A percentile compares a stretch with the other conserved stretches of the same genome.
These are phyloP conservation scores for Pseudomyrmex sp. DNA, from an alignment of 1,140 invertebrate genomes.

Conservation along the genomic window DNA sequence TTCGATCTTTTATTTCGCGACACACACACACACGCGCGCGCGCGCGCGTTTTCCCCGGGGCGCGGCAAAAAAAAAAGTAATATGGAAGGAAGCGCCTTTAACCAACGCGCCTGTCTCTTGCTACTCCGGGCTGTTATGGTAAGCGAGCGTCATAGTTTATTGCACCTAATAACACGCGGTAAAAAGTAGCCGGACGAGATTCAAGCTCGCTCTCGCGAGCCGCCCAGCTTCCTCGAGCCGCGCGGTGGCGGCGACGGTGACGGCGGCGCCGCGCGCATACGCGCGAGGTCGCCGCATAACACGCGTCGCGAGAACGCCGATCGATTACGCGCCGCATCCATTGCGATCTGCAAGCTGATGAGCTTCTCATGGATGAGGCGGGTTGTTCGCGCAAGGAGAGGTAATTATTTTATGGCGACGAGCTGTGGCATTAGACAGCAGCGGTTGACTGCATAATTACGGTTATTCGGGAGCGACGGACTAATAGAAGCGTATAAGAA, in stretches of 20 bases:
- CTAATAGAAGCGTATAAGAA: slow-evolving; percentile 8
- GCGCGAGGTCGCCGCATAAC: slow-evolving; percentile 4
- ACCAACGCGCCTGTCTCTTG: slow-evolving; percentile 8
- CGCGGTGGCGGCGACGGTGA: background rate
- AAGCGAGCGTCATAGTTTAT: slow-evolving; percentile 66
- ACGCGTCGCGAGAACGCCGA: slow-evolving; percentile 25
- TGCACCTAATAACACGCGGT: slow-evolving; percentile 61
- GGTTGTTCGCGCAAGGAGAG: slow-evolving; percentile 17
- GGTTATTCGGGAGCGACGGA: slow-evolving; percentile 26
- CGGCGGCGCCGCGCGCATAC: background rate
- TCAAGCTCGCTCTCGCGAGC: slow-evolving; percentile 17
- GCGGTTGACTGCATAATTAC: slow-evolving; percentile 32
- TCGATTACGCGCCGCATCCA: slow-evolving; percentile 45
- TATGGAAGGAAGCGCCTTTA: slow-evolving; percentile 12
- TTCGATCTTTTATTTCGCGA: slow-evolving; percentile 36
- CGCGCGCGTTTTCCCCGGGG: background rate
- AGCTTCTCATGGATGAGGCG: slow-evolving; percentile 2
- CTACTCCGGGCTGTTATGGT: slow-evolving; percentile 56
- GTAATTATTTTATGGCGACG: slow-evolving; percentile 51
- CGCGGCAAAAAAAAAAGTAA: slow-evolving; percentile 35
- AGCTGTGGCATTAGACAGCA: slow-evolving; percentile 44
- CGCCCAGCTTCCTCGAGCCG: slow-evolving; percentile 30
- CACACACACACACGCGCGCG: background rate
- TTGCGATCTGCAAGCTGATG: slow-evolving; percentile 24
- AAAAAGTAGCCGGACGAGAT: slow-evolving; percentile 57